A percentile compares a stretch with the other conserved stretches of the same genome.
Evolutionary conservation across 2,888 invertebrate species (phyloP).

Genomic region (Maniola hyperantus): DNA sequence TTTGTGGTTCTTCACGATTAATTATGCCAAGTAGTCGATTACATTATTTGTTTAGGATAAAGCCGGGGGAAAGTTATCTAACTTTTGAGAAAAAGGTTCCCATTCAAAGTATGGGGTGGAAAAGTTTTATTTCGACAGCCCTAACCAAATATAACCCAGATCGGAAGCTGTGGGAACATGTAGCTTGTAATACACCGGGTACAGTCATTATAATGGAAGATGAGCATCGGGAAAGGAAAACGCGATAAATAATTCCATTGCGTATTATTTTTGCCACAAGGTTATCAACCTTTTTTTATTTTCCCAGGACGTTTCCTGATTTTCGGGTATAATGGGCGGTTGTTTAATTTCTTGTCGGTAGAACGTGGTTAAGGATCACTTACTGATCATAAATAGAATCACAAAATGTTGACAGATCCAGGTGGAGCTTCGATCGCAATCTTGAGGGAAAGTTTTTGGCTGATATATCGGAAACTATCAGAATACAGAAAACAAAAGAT

Average conservation of each 20-base stretch:
- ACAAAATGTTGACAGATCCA: too few species aligned
- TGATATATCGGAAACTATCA: too few species aligned
- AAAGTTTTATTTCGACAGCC: constrained; percentile 48
- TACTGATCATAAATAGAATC: too few species aligned
- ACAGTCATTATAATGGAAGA: constrained; percentile 28
- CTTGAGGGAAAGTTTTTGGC: too few species aligned
- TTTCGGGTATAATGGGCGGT: neutral
- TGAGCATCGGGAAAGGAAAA: constrained; percentile 43
- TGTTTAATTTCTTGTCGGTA: too few species aligned
- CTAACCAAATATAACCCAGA: constrained; percentile 46
- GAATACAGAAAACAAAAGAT: too few species aligned
- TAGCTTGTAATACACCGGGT: constrained; percentile 11
- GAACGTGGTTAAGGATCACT: too few species aligned
- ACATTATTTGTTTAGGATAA: constrained; percentile 22
- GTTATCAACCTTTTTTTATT: constrained; percentile 10
- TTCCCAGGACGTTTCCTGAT: neutral
- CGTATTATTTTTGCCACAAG: constrained; percentile 46
- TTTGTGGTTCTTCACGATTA: neutral
- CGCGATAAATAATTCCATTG: constrained; percentile 53
- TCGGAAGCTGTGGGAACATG: constrained; percentile 33
- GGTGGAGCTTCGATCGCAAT: too few species aligned
- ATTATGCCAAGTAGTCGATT: constrained; percentile 8
- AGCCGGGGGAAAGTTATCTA: constrained; percentile 19
- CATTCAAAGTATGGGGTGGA: constrained; percentile 9
- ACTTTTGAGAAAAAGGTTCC: constrained; percentile 29